A percentile compares a stretch with the other conserved stretches of the same genome.
Evolutionary conservation across 1,140 invertebrate species (phyloP).

Genomic region (Bombus waltoni): DNA sequence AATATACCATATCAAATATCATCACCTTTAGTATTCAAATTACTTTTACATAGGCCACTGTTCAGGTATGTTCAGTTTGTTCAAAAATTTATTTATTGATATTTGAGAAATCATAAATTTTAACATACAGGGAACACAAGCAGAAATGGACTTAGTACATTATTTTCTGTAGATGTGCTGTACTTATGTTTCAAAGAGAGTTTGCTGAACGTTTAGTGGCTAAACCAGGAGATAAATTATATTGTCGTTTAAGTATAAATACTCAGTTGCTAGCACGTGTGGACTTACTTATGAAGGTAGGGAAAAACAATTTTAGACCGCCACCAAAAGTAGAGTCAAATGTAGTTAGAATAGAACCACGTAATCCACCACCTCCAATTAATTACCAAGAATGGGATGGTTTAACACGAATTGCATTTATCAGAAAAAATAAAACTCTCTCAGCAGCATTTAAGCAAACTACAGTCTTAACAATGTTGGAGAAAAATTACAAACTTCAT

Average conservation of each 20-base stretch:
- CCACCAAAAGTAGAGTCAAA: slow-evolving; percentile 99
- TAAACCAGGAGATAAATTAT: slow-evolving; percentile 98
- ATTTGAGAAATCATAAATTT: not conserved
- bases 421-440: slow-evolving; percentile 97
- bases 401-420: slow-evolving; percentile 96
- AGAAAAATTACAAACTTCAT: slow-evolving; percentile 96
- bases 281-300: slow-evolving; percentile 98
- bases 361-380: slow-evolving; percentile 97
- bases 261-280: slow-evolving; percentile 97
- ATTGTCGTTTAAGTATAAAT: slow-evolving; percentile 98
- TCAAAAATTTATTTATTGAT: not conserved
- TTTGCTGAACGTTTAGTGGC: slow-evolving; percentile 99
- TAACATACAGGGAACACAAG: not conserved
- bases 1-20: slow-evolving; percentile 99
- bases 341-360: slow-evolving; percentile 98
- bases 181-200: slow-evolving; percentile 99
- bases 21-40: slow-evolving; percentile 98
- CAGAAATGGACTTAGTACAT: not conserved
- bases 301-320: slow-evolving; percentile 99
- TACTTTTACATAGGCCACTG: slow-evolving; percentile 92
- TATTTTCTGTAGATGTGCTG: slow-evolving; percentile 92
- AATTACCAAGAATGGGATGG: slow-evolving; percentile 99
- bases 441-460: slow-evolving; percentile 93
- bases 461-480: slow-evolving; percentile 91
- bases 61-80: slow-evolving; percentile 72